Conservation (phyloP, 2,113 vertebrate species). For the Bostrychus sinensis region DNA sequence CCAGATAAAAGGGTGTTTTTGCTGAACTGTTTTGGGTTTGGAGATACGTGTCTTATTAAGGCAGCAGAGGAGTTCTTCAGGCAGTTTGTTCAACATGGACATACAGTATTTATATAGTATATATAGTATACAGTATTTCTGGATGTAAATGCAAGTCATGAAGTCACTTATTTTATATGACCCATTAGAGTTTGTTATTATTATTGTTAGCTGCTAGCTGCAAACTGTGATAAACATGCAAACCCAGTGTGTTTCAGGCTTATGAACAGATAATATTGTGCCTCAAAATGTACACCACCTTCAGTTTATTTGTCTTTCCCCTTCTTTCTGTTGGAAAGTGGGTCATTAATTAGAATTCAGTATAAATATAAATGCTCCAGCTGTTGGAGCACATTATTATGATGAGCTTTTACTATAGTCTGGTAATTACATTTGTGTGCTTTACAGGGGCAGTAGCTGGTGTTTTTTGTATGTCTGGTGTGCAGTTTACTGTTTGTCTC, state of each 20-base stretch:
- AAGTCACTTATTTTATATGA: no score
- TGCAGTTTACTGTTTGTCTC: slow-evolving; percentile 39
- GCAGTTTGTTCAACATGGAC: no score
- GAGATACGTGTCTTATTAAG: no score
- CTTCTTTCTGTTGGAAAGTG: background rate
- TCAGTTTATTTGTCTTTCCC: background rate
- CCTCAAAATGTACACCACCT: background rate
- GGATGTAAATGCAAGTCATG: no score
- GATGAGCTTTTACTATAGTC: slow-evolving; percentile 4
- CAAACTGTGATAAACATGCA: no score
- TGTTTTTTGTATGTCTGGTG: slow-evolving; percentile 36
- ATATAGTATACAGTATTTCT: no score
- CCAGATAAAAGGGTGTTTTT: background rate
- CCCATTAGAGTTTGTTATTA: no score
- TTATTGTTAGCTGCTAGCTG: no score
- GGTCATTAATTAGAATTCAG: background rate
- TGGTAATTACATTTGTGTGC: slow-evolving; percentile 4
- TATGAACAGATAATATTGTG: no score
- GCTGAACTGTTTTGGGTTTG: background rate
- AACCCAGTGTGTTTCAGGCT: no score
- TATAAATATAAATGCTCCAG: background rate
- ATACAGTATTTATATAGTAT: background rate
- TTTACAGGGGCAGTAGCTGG: slow-evolving; percentile 10
- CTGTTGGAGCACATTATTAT: slow-evolving; percentile 3
- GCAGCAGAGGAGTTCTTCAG: no score